phyloP scores from a whole-genome alignment of 2,888 invertebrate genomes.

The Acleris emargana region DNA sequence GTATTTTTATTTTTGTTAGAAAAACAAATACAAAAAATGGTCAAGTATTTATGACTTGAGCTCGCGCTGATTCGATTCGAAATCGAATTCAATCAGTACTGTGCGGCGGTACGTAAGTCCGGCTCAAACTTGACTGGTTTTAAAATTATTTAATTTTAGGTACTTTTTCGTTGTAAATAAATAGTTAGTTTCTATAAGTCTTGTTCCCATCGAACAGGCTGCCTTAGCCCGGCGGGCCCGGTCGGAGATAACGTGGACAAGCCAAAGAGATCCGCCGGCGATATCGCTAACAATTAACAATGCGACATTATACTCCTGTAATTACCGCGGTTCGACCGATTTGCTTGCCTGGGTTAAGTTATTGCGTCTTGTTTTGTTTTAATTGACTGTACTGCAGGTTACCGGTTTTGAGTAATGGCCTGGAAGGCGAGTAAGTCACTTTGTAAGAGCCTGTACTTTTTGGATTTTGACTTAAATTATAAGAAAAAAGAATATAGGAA shows the following conservation, averaged over 20 bases:
- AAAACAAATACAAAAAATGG: no score
- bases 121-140: no score
- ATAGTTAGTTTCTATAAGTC: background rate
- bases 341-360: conserved; percentile 62
- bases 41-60: no score
- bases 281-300: conserved; percentile 82
- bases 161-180: no score
- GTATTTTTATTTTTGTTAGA: no score
- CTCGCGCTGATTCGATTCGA: no score
- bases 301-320: conserved; percentile 83
- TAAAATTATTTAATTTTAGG: no score
- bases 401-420: conserved; percentile 29
- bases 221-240: conserved; percentile 43
- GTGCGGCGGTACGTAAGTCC: no score
- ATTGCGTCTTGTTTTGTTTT: conserved; percentile 58
- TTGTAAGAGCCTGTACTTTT: background rate
- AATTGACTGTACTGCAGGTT: conserved; percentile 30
- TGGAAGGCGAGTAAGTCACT: background rate
- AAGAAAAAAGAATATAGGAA: no score
- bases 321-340: conserved; percentile 64
- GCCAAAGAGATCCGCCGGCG: conserved; percentile 79
- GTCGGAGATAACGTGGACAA: conserved; percentile 71
- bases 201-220: conserved; percentile 20
- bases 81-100: no score
- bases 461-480: no score